These are phyloP conservation scores for Hyla sarda DNA, from an alignment of 2,113 vertebrate species.

Conservation along the genomic window DNA sequence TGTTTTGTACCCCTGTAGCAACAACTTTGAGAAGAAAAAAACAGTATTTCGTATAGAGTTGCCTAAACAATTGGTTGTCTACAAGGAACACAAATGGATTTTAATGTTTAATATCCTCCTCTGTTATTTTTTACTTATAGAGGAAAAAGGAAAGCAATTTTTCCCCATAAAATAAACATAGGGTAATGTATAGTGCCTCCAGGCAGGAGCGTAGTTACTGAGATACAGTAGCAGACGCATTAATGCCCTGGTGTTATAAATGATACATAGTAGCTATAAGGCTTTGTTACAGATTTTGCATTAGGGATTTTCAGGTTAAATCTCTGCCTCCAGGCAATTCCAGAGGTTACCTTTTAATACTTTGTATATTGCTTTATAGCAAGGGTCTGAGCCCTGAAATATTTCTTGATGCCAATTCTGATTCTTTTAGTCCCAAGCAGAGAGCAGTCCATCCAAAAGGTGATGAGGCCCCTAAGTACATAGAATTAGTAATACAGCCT, in stretches of 20 bases:
- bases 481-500: too few relatives aligned
- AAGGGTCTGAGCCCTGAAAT: too few relatives aligned
- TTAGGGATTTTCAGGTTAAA: not conserved
- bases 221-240: not conserved
- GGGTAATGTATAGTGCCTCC: not conserved
- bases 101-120: not conserved
- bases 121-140: not conserved
- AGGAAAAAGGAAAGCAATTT: not conserved
- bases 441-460: too few relatives aligned
- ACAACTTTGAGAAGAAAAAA: not conserved
- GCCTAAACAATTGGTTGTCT: not conserved
- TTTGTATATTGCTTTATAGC: too few relatives aligned
- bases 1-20: not conserved
- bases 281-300: not conserved
- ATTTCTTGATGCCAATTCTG: too few relatives aligned
- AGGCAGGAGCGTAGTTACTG: not conserved
- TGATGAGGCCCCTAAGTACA: too few relatives aligned
- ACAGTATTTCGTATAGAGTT: not conserved
- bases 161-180: not conserved
- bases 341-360: too few relatives aligned
- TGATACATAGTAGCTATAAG: not conserved
- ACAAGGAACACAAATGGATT: not conserved
- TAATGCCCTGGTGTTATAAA: not conserved
- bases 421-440: too few relatives aligned
- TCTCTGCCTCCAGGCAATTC: not conserved